These are phyloP conservation scores for Ditula angustiorana DNA, from an alignment of 2,888 invertebrate species.

Conservation along the genomic window DNA sequence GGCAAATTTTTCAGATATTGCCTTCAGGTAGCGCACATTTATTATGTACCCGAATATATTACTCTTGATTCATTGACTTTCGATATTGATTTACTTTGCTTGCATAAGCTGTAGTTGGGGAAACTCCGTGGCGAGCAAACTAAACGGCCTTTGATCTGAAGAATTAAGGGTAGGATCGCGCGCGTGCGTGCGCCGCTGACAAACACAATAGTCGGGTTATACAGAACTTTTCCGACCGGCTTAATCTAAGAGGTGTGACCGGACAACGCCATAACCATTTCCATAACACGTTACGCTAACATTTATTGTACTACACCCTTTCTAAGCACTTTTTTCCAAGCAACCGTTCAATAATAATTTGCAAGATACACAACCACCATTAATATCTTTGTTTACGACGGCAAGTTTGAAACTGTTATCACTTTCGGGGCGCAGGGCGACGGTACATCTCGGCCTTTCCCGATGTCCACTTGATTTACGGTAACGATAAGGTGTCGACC, in stretches of 20 bases:
- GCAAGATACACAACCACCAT: conserved; percentile 44
- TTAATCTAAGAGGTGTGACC: conserved; percentile 37
- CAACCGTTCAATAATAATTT: conserved; percentile 35
- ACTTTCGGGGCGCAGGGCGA: conserved; percentile 62
- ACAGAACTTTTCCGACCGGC: conserved; percentile 19
- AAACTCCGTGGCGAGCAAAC: conserved; percentile 64
- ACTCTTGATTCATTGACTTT: conserved; percentile 86
- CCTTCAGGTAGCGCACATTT: conserved; percentile 86
- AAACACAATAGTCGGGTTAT: conserved; percentile 46
- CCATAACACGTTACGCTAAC: conserved; percentile 29
- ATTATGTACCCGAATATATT: conserved; percentile 86
- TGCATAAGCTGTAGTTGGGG: conserved; percentile 81
- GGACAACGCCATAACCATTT: conserved; percentile 28
- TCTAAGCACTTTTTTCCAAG: conserved; percentile 21
- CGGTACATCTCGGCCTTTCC: conserved; percentile 67
- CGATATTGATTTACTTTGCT: conserved; percentile 85
- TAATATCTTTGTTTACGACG: conserved; percentile 71
- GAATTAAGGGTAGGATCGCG: conserved; percentile 62
- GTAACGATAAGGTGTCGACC: conserved; percentile 76
- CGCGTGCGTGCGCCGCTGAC: conserved; percentile 54
- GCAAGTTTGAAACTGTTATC: conserved; percentile 73
- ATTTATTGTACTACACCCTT: conserved; percentile 20
- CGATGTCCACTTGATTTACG: conserved; percentile 80
- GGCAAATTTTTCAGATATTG: conserved; percentile 86
- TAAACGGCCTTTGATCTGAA: conserved; percentile 65